These are phyloP conservation scores for Pogonomyrmex barbatus DNA, from an alignment of 1,140 invertebrate species.

Conservation along the genomic window DNA sequence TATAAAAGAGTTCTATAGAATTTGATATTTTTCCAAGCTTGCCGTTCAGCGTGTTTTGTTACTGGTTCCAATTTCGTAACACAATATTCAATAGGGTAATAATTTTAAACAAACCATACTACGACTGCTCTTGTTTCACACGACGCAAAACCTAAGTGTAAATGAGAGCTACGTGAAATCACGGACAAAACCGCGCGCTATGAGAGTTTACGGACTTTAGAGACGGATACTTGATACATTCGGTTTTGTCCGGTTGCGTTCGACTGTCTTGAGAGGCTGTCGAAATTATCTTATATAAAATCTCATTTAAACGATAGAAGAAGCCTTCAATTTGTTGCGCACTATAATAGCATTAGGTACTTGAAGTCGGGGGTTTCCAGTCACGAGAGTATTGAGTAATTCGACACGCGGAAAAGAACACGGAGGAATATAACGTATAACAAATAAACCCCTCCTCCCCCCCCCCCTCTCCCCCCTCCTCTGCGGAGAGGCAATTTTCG, in stretches of 20 bases:
- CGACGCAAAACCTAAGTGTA: neutral
- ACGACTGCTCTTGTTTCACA: neutral
- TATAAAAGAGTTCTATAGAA: neutral
- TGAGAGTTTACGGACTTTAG: constrained; percentile 12
- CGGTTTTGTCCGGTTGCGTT: neutral
- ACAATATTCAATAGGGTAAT: neutral
- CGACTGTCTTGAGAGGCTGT: neutral
- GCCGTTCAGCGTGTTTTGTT: neutral
- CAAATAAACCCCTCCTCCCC: neutral
- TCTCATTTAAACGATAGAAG: constrained; percentile 43
- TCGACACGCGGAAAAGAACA: constrained; percentile 43
- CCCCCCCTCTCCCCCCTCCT: too few species aligned
- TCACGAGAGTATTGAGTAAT: constrained; percentile 47
- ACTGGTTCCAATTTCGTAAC: constrained; percentile 11
- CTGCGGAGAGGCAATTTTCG: constrained; percentile 48
- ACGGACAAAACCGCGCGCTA: constrained; percentile 13
- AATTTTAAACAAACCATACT: constrained; percentile 16
- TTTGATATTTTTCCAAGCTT: neutral
- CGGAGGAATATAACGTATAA: constrained; percentile 28
- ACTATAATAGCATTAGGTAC: constrained; percentile 19
- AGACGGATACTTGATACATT: constrained; percentile 32
- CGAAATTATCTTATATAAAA: constrained; percentile 48
- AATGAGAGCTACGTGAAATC: constrained; percentile 2
- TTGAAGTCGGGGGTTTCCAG: constrained; percentile 27
- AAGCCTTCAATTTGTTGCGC: constrained; percentile 31